phyloP scores from a whole-genome alignment of 2,888 invertebrate species.

The Eledone cirrhosa region DNA sequence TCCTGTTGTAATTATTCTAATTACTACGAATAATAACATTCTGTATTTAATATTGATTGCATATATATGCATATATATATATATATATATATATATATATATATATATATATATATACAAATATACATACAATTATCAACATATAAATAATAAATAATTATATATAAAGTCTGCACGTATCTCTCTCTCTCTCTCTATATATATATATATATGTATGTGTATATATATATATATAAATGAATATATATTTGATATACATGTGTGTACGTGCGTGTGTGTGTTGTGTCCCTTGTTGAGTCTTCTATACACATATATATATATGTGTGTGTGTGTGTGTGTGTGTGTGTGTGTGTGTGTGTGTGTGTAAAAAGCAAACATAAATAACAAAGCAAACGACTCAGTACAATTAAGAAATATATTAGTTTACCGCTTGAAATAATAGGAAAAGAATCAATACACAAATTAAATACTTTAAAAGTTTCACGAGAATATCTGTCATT shows the following conservation, averaged over 20 bases:
- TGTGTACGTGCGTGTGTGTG: not conserved
- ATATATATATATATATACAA: not conserved
- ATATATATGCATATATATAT: not conserved
- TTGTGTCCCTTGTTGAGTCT: not conserved
- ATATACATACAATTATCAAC: not conserved
- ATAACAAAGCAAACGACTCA: too few relatives aligned
- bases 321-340: not conserved
- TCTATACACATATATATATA: not conserved
- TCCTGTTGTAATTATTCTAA: not conserved
- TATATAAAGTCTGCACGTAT: not conserved
- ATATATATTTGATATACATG: not conserved
- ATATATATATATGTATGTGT: not conserved
- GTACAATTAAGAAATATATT: too few relatives aligned
- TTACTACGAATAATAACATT: not conserved
- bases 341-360: not conserved
- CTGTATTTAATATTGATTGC: not conserved
- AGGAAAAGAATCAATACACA: too few relatives aligned
- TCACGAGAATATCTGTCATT: too few relatives aligned
- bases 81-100: not conserved
- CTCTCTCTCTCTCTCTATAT: not conserved
- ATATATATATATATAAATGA: not conserved
- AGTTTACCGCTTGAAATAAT: too few relatives aligned
- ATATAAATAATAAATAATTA: not conserved
- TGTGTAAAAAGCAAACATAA: too few relatives aligned
- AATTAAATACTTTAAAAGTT: too few relatives aligned